Evolutionary conservation across 2,888 invertebrate genomes (phyloP), one percentile per base, ranked within the genome.

Genomic region (Capitulum mitella): DNA sequence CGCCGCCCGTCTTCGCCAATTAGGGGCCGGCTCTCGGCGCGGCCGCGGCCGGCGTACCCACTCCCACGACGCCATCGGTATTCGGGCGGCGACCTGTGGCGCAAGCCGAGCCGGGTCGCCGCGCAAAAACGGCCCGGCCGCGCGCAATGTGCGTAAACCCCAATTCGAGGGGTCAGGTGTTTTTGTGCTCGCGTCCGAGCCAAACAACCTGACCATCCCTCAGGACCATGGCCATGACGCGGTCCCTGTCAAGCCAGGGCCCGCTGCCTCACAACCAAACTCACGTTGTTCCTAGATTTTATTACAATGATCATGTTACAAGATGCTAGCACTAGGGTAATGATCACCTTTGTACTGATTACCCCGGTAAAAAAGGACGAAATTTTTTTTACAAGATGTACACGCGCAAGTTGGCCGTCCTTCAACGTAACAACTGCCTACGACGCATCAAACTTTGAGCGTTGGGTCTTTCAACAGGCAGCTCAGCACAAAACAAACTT

Each of bases 281-380:
- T 37, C 14, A n/a, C 40, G 37, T 19, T 34, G 12, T n/a, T 40
- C 19, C 70, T 70, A 40, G 70, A 26, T 70, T 70, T 37, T 70
- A 70, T 70, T 70, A 70, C 70, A 64, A 70, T 70, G 70, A 70
- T 70, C 70, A 70, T 70, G 40, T 70, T 70, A 70, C 70, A 40
- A 40, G 70, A 70, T 26, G 70, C 37, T 70, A 70, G 70, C 70
- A 70, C 37, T 70, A 40, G 70, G 70, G 70, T 70, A 70, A 70
- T 70, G 70, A 70, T 70, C 70, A 70, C 70, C 70, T 70, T 70
- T 70, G 70, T 70, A 70, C 70, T 70, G 70, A 70, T 70, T 70
- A 70, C 70, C 70, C 70, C 70, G 70, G 70, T 70, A 70, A 70
- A 70, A 64, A 70, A 70, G 70, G 70, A 70, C 70, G 70, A 70